Base-by-base conservation (phyloP, 2,797 vertebrate genomes). In the Enoplosus armatus region DNA sequence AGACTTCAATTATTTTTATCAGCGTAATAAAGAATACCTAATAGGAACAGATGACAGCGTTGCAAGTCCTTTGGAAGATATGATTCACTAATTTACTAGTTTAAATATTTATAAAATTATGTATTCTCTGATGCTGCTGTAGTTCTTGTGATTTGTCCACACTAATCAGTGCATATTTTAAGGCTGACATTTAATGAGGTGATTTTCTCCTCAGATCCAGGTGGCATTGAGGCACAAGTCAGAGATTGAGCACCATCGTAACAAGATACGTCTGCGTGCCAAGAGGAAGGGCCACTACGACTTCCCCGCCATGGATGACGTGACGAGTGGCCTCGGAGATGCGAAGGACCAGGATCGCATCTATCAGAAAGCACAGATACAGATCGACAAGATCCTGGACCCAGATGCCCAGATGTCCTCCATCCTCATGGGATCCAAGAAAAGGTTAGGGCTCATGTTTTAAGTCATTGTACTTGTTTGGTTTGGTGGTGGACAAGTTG, bases 281-380 rank as follows among this genome's bases (percentile, higher is more conserved):
- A 99, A 99, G 90, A 97, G 98, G 75, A 98, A 98, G 74, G 98
- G 98, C 31, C 98, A 99, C 93, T 99, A 99, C 0, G 98, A 99
- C 85, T 99, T 99, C 85, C 98, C 98, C 0, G 91, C 97, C 75
- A 97, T 98, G 95, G 98, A 99, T 18, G 97, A 98, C 12, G 72
- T 97, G 90, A 88, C 80, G 1, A 82, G 90, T 4, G 94, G 96
- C 56, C 90, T 96, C 0, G 91, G 94, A 0, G 97, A 99, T 77
- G 84, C 94, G 65, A 97, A 97, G 86, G 97, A 99, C 62, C 96
- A 96, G 56, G 97, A 98, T 85, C 95, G 92, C 18, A 96, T 99
- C 84, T 99, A 99, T 89, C 97, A 98, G 70, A 96, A 98, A 86
- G 97, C 98, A 2, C 98, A 99, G 91, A 95, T 96, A 93, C 98